A percentile compares a stretch with the other conserved stretches of the same genome.
Evolutionary conservation across 2,888 invertebrate genomes (phyloP).

Genomic region (Clivina fossor): DNA sequence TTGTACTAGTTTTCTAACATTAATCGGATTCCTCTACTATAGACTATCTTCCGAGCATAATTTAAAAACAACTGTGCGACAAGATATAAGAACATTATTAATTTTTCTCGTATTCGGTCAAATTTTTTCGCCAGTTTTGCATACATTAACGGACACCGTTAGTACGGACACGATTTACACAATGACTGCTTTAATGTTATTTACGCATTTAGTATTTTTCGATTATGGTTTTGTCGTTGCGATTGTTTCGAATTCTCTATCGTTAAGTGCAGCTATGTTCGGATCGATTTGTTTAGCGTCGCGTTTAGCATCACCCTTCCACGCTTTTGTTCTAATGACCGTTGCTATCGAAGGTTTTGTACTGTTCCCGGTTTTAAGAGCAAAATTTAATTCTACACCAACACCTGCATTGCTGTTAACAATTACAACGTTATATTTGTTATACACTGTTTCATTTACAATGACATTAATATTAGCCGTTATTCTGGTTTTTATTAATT

Average conservation of each 20-base stretch:
- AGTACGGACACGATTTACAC: conserved; percentile 98
- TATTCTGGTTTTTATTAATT: conserved; percentile 64
- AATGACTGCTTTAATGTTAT: conserved; percentile 84
- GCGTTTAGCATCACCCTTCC: conserved; percentile 78
- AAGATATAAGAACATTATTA: conserved; percentile 75
- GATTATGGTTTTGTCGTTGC: conserved; percentile 89
- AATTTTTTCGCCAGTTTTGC: conserved; percentile 85
- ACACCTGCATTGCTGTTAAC: conserved; percentile 58
- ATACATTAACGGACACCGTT: conserved; percentile 93
- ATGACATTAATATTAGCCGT: conserved; percentile 64
- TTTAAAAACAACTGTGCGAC: conserved; percentile 49
- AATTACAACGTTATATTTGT: conserved; percentile 54
- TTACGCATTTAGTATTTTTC: conserved; percentile 86
- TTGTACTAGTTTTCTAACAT: conserved; percentile 58
- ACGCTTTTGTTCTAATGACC: conserved; percentile 89
- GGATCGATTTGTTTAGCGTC: conserved; percentile 95
- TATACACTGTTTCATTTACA: conserved; percentile 61
- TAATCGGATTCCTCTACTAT: conserved; percentile 66
- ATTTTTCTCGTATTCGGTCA: conserved; percentile 86
- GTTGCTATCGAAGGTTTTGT: conserved; percentile 88
- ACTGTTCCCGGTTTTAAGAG: conserved; percentile 78
- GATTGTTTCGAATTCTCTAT: conserved; percentile 87
- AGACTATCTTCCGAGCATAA: conserved; percentile 47
- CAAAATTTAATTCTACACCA: conserved; percentile 61
- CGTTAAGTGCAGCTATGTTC: conserved; percentile 93